Conservation (phyloP, 2,888 invertebrate genomes). For the Frankliniella intonsa region DNA sequence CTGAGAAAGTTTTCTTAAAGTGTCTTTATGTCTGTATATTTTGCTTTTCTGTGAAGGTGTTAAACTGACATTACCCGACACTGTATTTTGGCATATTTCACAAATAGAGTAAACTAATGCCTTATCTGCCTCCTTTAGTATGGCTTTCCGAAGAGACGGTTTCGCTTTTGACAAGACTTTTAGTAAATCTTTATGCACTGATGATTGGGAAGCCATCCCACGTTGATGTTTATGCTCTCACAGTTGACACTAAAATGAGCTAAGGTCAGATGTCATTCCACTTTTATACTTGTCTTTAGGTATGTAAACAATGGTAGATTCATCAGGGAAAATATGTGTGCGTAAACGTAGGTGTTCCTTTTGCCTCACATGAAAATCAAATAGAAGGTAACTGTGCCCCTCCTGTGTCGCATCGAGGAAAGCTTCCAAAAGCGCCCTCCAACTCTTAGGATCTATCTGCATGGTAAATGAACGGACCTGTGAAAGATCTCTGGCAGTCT, state of each 20-base stretch:
- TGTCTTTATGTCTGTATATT: background rate
- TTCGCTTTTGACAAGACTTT: background rate
- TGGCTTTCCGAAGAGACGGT: background rate
- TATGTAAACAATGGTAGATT: background rate
- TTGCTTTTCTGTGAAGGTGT: background rate
- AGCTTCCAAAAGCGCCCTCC: background rate
- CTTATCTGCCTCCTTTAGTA: background rate
- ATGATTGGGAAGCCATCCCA: background rate
- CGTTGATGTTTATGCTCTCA: background rate
- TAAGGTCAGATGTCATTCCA: background rate
- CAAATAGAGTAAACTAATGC: background rate
- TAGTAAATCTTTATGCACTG: background rate
- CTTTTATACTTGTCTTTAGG: background rate
- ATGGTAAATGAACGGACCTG: background rate
- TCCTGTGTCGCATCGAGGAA: background rate
- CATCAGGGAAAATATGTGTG: background rate
- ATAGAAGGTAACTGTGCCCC: background rate
- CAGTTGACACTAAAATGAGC: background rate
- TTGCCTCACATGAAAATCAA: background rate
- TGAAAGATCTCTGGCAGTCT: background rate
- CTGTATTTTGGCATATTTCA: background rate
- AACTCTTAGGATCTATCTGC: background rate
- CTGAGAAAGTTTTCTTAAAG: background rate
- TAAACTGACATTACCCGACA: background rate
- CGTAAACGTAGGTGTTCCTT: background rate